Percentiles rank a stretch among this genome's conserved stretches.
phyloP scores from a whole-genome alignment of 2,113 vertebrate genomes.

The Genyomyrus donnyi region DNA sequence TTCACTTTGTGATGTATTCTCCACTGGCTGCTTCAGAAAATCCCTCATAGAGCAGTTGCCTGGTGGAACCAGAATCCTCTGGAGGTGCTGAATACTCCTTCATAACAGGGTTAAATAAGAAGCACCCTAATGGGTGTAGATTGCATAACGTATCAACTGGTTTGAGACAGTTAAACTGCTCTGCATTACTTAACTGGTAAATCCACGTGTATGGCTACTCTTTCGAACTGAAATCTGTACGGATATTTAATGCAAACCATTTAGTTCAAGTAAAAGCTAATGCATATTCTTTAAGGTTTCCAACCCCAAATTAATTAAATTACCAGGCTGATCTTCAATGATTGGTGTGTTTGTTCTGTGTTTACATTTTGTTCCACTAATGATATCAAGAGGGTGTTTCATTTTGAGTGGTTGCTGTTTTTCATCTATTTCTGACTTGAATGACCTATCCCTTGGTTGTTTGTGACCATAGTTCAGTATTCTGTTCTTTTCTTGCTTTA shows the following conservation, averaged over 20 bases:
- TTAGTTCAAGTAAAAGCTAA: not conserved
- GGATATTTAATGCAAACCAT: not conserved
- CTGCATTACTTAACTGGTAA: not conserved
- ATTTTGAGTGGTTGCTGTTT: not conserved
- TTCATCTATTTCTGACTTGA: not conserved
- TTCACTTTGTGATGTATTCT: not conserved
- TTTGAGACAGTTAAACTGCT: not conserved
- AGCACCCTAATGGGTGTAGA: not conserved
- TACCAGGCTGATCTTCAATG: not conserved
- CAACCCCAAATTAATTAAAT: not conserved
- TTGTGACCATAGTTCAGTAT: not conserved
- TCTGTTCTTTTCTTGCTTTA: not conserved
- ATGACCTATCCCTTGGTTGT: not conserved
- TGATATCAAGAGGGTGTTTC: not conserved
- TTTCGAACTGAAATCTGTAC: not conserved
- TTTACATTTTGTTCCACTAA: not conserved
- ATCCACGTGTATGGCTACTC: not conserved
- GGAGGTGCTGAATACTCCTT: not conserved
- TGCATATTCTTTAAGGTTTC: not conserved
- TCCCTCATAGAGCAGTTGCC: not conserved
- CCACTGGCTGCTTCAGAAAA: not conserved
- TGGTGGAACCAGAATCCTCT: not conserved
- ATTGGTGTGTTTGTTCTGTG: not conserved
- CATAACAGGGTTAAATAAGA: not conserved
- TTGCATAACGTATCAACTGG: not conserved